These are phyloP conservation scores for Malurus elegans DNA, from an alignment of 2,113 vertebrate species.

Conservation along the genomic window DNA sequence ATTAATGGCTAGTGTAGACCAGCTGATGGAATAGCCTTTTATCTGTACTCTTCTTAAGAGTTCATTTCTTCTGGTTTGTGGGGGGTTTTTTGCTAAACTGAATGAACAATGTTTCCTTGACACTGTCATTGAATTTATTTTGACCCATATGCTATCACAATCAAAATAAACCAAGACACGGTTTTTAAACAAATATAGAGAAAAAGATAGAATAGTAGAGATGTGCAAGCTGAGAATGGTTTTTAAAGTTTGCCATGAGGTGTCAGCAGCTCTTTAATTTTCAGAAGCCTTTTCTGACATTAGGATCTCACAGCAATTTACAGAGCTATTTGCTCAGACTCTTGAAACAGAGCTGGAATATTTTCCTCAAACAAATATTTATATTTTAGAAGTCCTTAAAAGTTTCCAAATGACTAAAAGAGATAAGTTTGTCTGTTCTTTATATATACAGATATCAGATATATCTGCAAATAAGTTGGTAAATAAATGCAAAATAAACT, in stretches of 20 bases:
- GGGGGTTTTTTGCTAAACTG: neutral
- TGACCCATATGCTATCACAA: neutral
- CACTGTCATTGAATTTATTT: neutral
- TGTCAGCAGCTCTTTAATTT: conserved; percentile 71
- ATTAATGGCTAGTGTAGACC: conserved; percentile 1
- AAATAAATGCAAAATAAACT: conserved; percentile 17
- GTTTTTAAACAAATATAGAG: neutral
- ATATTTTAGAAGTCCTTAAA: neutral
- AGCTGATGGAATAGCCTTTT: neutral
- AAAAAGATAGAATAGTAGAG: neutral
- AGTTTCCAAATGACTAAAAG: neutral
- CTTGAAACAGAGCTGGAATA: neutral
- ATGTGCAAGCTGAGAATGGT: neutral
- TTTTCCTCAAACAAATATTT: neutral
- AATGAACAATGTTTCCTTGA: neutral
- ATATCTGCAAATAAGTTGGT: neutral
- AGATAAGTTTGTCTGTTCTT: neutral
- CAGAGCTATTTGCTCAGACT: neutral
- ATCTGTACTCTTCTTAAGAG: neutral
- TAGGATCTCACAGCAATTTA: neutral
- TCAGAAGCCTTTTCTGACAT: conserved; percentile 44
- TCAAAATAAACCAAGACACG: neutral
- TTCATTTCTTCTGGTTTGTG: neutral
- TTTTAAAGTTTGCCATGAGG: conserved; percentile 63
- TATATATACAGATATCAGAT: neutral